These are phyloP conservation scores for Melanargia galathea DNA, from an alignment of 2,888 invertebrate genomes.

Conservation along the genomic window DNA sequence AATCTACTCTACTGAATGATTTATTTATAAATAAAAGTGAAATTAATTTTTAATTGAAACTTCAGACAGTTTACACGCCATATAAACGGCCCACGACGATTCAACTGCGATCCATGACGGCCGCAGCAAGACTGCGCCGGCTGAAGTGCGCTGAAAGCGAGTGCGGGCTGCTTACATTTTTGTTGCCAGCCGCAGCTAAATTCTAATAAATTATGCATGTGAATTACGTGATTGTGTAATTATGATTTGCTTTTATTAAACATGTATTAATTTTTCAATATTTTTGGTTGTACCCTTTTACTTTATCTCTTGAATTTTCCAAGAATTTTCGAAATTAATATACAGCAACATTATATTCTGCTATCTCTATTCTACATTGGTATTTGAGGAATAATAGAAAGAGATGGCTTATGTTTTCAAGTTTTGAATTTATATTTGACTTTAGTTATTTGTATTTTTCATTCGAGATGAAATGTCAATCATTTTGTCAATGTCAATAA, in stretches of 20 bases:
- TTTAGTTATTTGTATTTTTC: slow-evolving; percentile 11
- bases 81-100: slow-evolving; percentile 50
- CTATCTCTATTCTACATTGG: slow-evolving; percentile 1
- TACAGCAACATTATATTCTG: neutral
- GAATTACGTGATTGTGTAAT: slow-evolving; percentile 5
- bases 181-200: slow-evolving; percentile 28
- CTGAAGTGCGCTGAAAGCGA: slow-evolving; percentile 55
- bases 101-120: slow-evolving; percentile 76
- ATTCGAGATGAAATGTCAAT: slow-evolving; percentile 18
- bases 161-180: slow-evolving; percentile 23
- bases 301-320: neutral
- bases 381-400: neutral
- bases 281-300: slow-evolving; percentile 9
- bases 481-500: slow-evolving; percentile 28
- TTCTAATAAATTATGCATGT: slow-evolving; percentile 14
- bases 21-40: slow-evolving; percentile 61
- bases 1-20: slow-evolving; percentile 51
- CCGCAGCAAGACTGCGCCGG: slow-evolving; percentile 68
- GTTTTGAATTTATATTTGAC: neutral
- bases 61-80: slow-evolving; percentile 47
- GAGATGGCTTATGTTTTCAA: slow-evolving; percentile 11
- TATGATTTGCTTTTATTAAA: slow-evolving; percentile 1
- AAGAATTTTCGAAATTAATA: neutral
- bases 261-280: neutral
- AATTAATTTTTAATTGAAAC: slow-evolving; percentile 47